Base-by-base conservation (phyloP, 2,888 invertebrate genomes). In the Cyaniris semiargus region DNA sequence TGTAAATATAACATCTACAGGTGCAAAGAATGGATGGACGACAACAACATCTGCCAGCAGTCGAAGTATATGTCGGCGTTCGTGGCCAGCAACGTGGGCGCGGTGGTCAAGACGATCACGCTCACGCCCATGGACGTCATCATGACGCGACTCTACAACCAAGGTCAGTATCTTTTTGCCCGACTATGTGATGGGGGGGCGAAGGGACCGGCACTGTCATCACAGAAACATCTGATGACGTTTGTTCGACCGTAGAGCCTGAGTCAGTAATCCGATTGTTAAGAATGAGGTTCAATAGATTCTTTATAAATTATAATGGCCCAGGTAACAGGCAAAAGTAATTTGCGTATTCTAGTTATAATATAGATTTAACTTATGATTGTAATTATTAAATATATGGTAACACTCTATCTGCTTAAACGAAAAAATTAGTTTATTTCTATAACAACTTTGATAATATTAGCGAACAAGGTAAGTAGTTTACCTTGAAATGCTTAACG, bases 111-210 rank as follows among this genome's bases (percentile, higher is more conserved):
- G 83, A 96, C 97, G 0, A 84, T 96, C 6, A 95, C 96, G 70
- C 97, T 98, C 90, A 97, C 98, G 3, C 98, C 98, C 0, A 97
- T 98, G 86, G 98, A 98, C 89, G 97, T 98, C 6, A 95, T 98
- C 78, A 96, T 97, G 80, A 98, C 98, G 0, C 94, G 98, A 76
- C 94, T 98, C 27, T 98, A 97, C 85, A 98, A 98, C 89, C 98
- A 98, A 95, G 96, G 96, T 95, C 87, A 81, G 75, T 53, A 13
- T 15, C 56, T 58, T 23, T 13, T 58, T 21, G 3, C 56, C 1
- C n/a, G n/a, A n/a, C 18, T 5, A 15, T n/a, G n/a, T n/a, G n/a
- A n/a, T n/a, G n/a, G n/a, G n/a, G n/a, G n/a, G n/a, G n/a, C n/a
- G n/a, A n/a, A n/a, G n/a, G n/a, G n/a, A n/a, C 27, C 27, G 27